Evolutionary conservation across 2,888 invertebrate genomes (phyloP).

Genomic region (Caenorhabditis virilis): DNA sequence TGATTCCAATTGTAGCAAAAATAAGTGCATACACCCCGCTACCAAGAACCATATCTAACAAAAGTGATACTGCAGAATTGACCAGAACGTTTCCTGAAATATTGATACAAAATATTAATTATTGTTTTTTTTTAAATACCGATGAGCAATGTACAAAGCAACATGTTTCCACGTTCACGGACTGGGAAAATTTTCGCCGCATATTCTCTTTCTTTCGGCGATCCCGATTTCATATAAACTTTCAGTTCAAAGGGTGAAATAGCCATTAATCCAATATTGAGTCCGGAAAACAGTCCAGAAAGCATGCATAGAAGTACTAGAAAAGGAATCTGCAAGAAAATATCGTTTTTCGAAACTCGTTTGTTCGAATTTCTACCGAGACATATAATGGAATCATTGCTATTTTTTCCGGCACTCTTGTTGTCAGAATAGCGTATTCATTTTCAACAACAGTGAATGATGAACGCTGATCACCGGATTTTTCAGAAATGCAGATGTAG

Average conservation of each 20-base stretch:
- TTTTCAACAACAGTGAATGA: constrained; percentile 18
- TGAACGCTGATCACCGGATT: constrained; percentile 2
- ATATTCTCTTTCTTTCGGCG: constrained; percentile 72
- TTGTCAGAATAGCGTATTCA: constrained; percentile 16
- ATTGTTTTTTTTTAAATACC: constrained; percentile 6
- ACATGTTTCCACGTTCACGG: constrained; percentile 88
- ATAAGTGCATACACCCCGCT: constrained; percentile 62
- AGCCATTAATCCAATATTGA: constrained; percentile 95
- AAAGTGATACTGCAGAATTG: constrained; percentile 82
- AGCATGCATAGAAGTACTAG: constrained; percentile 80
- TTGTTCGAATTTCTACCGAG: constrained; percentile 5
- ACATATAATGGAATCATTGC: constrained; percentile 7
- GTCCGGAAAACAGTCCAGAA: constrained; percentile 92
- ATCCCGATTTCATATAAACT: constrained; percentile 61
- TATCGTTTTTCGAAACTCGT: background rate
- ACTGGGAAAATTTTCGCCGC: constrained; percentile 87
- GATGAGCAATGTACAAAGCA: constrained; percentile 79
- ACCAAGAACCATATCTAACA: constrained; percentile 83
- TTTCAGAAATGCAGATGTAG: constrained; percentile 28
- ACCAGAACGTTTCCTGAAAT: constrained; percentile 77
- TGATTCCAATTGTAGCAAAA: constrained; percentile 77
- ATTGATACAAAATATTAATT: background rate
- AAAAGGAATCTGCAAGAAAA: constrained; percentile 74
- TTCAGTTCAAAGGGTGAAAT: constrained; percentile 75
- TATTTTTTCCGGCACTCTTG: constrained; percentile 11